Evolutionary conservation across 2,797 vertebrate species (phyloP).

Genomic region (Sciaenops ocellatus): DNA sequence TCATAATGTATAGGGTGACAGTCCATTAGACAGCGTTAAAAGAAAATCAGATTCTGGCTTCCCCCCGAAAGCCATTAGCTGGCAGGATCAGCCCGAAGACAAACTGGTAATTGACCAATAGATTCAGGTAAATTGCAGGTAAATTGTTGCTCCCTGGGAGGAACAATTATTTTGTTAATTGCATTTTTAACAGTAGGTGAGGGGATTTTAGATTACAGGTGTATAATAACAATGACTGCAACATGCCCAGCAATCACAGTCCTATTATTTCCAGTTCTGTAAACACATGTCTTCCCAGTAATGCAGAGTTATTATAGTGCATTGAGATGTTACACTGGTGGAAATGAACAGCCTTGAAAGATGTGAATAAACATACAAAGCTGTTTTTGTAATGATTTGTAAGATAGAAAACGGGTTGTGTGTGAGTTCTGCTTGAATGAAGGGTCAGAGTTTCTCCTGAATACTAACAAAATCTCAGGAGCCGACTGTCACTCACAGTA

Average conservation of each 20-base stretch:
- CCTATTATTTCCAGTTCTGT: conserved; percentile 30
- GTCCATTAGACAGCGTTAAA: conserved; percentile 82
- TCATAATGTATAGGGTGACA: conserved; percentile 80
- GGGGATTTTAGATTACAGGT: conserved; percentile 60
- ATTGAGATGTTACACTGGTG: not conserved
- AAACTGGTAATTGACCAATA: conserved; percentile 82
- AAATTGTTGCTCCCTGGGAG: conserved; percentile 72
- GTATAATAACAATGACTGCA: conserved; percentile 39
- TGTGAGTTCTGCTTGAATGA: conserved; percentile 41
- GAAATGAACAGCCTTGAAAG: not conserved
- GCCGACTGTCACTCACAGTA: conserved; percentile 68
- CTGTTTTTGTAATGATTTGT: conserved; percentile 36
- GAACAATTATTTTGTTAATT: conserved; percentile 72
- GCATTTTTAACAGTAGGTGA: conserved; percentile 60
- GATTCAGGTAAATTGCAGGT: conserved; percentile 79
- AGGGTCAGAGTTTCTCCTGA: conserved; percentile 44
- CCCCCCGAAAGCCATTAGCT: conserved; percentile 81
- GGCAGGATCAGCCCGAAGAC: conserved; percentile 74
- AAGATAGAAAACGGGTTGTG: not conserved
- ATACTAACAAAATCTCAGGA: conserved; percentile 57
- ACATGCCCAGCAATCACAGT: conserved; percentile 33
- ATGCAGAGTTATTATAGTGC: not conserved
- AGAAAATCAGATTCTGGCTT: conserved; percentile 81
- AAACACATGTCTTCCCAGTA: conserved; percentile 38
- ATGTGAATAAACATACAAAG: conserved; percentile 24